Evolutionary conservation across 2,888 invertebrate genomes (phyloP).

Genomic region (Drosophila imparisetae): DNA sequence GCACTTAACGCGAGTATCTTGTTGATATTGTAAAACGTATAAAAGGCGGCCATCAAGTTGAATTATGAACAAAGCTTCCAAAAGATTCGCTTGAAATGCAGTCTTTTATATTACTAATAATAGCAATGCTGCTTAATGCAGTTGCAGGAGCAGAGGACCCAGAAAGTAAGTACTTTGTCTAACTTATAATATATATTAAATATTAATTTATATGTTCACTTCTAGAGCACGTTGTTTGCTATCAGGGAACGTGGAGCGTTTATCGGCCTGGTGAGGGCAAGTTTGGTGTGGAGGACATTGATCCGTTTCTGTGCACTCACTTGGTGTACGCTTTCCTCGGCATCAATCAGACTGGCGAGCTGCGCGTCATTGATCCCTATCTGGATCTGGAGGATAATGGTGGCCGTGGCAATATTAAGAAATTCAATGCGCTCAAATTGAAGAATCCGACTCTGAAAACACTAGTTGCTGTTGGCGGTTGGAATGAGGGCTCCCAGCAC

Average conservation of each 20-base stretch:
- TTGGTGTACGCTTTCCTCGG: conserved; percentile 91
- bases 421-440: conserved; percentile 83
- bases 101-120: conserved; percentile 6
- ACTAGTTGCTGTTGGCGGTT: conserved; percentile 85
- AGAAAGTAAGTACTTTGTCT: conserved; percentile 29
- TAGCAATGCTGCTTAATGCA: conserved; percentile 12
- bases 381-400: conserved; percentile 88
- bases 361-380: conserved; percentile 87
- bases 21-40: conserved; percentile 36
- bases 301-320: conserved; percentile 90
- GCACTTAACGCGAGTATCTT: conserved; percentile 51
- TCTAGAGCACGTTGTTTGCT: conserved; percentile 89
- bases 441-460: conserved; percentile 84
- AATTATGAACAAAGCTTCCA: conserved; percentile 1
- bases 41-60: conserved; percentile 21
- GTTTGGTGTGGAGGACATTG: conserved; percentile 88
- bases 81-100: conserved; percentile 25
- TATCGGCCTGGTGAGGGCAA: conserved; percentile 88
- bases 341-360: conserved; percentile 85
- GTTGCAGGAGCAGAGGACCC: conserved; percentile 8
- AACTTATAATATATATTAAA: background rate
- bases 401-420: conserved; percentile 85
- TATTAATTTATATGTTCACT: background rate
- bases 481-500: conserved; percentile 85
- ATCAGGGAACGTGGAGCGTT: conserved; percentile 91